phyloP scores from a whole-genome alignment of 2,888 invertebrate genomes.

The Mamestra brassicae region DNA sequence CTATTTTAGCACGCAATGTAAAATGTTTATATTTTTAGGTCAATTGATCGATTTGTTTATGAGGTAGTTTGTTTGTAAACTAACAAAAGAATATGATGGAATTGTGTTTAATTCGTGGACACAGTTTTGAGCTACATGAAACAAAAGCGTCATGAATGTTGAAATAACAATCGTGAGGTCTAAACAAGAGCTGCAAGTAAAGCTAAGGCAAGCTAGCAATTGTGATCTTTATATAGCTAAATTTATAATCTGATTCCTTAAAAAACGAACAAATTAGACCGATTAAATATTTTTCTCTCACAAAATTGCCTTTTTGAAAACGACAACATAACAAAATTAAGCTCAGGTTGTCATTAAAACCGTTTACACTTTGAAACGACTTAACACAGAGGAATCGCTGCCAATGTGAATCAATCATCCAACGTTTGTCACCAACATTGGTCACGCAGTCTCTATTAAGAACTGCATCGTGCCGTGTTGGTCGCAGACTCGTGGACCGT shows the following conservation, averaged over 20 bases:
- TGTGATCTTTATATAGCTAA: too few relatives aligned
- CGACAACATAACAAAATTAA: too few relatives aligned
- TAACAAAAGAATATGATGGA: background rate
- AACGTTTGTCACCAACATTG: constrained; percentile 24
- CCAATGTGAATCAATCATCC: background rate
- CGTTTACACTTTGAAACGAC: background rate
- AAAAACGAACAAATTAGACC: too few relatives aligned
- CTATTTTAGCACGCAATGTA: constrained; percentile 17
- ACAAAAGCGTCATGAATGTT: too few relatives aligned
- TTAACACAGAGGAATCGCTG: background rate
- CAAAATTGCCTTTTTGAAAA: too few relatives aligned
- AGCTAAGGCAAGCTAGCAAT: too few relatives aligned
- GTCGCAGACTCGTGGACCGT: background rate
- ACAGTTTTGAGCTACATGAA: too few relatives aligned
- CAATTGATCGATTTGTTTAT: constrained; percentile 12
- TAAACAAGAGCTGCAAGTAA: background rate
- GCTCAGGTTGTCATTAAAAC: too few relatives aligned
- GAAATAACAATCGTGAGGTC: too few relatives aligned
- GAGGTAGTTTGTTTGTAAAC: constrained; percentile 9
- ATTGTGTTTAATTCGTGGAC: background rate
- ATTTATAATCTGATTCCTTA: too few relatives aligned
- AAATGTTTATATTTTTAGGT: too few relatives aligned
- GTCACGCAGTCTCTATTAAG: constrained; percentile 23
- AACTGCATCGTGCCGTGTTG: constrained; percentile 24
- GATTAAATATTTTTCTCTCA: too few relatives aligned